These are phyloP conservation scores for Exephanes ischioxanthus DNA, from an alignment of 2,888 invertebrate genomes.

Conservation along the genomic window DNA sequence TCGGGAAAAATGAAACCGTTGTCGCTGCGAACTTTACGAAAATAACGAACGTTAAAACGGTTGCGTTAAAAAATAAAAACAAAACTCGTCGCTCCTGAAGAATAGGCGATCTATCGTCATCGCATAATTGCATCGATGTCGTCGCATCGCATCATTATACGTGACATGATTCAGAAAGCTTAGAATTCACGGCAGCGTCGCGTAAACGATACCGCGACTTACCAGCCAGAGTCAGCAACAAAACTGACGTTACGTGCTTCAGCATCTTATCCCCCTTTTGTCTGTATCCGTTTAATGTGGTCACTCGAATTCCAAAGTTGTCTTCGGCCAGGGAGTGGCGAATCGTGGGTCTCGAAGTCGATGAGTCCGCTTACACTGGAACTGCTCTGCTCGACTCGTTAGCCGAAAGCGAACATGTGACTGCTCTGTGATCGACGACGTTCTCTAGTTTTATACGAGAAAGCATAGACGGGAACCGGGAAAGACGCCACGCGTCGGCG, in stretches of 20 bases:
- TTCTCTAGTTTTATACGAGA: slow-evolving; percentile 59
- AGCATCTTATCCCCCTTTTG: slow-evolving; percentile 44
- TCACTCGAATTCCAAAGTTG: slow-evolving; percentile 15
- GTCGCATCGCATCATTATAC: neutral
- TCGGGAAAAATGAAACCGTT: slow-evolving; percentile 58
- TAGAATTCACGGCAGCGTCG: neutral
- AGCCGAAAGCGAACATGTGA: slow-evolving; percentile 40
- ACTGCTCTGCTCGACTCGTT: slow-evolving; percentile 17
- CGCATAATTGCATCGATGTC: no score
- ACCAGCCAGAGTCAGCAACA: slow-evolving; percentile 35
- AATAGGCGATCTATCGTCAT: neutral
- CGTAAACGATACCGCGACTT: slow-evolving; percentile 11
- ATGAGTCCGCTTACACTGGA: neutral
- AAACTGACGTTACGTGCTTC: slow-evolving; percentile 18
- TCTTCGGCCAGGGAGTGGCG: neutral
- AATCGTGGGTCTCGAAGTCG: neutral
- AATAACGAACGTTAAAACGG: neutral
- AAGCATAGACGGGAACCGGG: slow-evolving; percentile 12
- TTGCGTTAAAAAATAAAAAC: no score
- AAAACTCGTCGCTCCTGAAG: neutral
- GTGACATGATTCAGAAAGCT: neutral
- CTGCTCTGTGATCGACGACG: slow-evolving; percentile 41
- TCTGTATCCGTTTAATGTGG: slow-evolving; percentile 6
- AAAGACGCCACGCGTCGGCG: neutral
- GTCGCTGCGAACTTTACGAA: slow-evolving; percentile 29